Percentiles rank a stretch among this genome's conserved stretches.
Conservation (phyloP, 2,113 vertebrate genomes). For the Atlantisia rogersi region DNA sequence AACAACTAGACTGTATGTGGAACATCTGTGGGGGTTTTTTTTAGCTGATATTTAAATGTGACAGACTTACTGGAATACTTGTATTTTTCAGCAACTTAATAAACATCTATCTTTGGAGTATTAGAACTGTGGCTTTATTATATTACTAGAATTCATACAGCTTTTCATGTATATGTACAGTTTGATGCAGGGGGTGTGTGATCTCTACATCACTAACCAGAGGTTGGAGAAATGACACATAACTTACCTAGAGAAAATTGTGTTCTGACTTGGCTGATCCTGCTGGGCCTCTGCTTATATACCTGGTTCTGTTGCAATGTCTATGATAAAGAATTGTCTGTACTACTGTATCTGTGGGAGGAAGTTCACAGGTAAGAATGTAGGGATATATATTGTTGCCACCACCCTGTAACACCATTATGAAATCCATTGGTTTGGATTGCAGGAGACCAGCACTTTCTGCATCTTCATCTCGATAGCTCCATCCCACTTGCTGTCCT, state of each 20-base stretch:
- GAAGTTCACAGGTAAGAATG: background rate
- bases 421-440: background rate
- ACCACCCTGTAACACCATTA: background rate
- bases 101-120: background rate
- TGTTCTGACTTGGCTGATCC: background rate
- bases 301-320: background rate
- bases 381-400: background rate
- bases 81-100: constrained; percentile 10
- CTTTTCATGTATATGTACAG: background rate
- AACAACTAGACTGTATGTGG: background rate
- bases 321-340: background rate
- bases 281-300: background rate
- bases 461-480: background rate
- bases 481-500: background rate
- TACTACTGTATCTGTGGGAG: background rate
- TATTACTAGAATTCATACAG: background rate
- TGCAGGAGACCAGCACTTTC: background rate
- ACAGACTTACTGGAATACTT: background rate
- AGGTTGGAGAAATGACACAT: background rate
- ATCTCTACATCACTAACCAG: background rate
- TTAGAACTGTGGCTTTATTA: background rate
- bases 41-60: background rate
- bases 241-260: background rate
- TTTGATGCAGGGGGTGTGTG: background rate
- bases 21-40: background rate